Evolutionary conservation across 2,888 invertebrate genomes (phyloP).

Genomic region (Julus scanicus): DNA sequence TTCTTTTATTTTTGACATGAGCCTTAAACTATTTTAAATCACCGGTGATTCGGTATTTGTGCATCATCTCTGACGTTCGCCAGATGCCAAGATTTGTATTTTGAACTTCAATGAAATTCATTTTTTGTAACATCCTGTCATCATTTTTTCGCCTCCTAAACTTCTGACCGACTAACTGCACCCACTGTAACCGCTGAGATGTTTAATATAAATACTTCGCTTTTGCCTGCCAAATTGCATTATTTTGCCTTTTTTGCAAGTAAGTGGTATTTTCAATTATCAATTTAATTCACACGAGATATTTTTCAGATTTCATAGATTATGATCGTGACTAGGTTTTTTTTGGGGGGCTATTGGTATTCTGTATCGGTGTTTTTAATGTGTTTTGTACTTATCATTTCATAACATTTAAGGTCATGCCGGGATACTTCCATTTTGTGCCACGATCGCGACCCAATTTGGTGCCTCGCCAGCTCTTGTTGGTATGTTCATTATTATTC

Average conservation of each 20-base stretch:
- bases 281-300: background rate
- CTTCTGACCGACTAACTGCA: no score
- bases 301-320: background rate
- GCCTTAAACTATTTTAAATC: no score
- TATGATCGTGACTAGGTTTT: background rate
- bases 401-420: constrained; percentile 41
- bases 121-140: no score
- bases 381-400: no score
- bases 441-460: constrained; percentile 56
- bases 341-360: background rate
- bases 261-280: background rate
- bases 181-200: background rate
- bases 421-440: constrained; percentile 57
- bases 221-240: constrained; percentile 48
- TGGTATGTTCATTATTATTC: constrained; percentile 16
- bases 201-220: background rate
- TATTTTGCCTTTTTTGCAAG: constrained; percentile 53
- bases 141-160: no score
- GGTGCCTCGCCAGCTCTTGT: constrained; percentile 56
- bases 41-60: no score
- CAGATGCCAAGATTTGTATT: no score
- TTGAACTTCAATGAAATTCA: no score
- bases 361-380: background rate
- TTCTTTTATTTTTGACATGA: no score
- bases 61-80: no score